phyloP scores from a whole-genome alignment of 1,140 invertebrate species.

The Pogonomyrmex californicus region DNA sequence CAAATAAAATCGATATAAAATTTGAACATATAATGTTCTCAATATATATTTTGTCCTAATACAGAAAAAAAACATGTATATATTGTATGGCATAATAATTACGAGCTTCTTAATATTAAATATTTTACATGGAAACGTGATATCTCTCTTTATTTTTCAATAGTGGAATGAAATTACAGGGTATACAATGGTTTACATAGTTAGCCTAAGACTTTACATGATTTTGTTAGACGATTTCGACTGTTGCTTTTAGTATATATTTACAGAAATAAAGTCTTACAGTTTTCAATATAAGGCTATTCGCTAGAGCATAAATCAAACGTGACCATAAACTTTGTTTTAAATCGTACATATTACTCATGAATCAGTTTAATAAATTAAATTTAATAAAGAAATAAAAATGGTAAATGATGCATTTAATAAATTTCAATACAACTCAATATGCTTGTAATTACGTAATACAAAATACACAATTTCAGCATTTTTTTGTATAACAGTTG shows the following conservation, averaged over 20 bases:
- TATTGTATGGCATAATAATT: slow-evolving; percentile 29
- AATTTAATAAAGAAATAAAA: slow-evolving; percentile 20
- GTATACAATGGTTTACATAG: slow-evolving; percentile 79
- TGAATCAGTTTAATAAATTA: slow-evolving; percentile 3
- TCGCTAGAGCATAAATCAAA: slow-evolving; percentile 60
- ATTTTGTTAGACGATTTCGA: slow-evolving; percentile 69
- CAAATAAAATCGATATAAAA: slow-evolving; percentile 68
- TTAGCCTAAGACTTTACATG: slow-evolving; percentile 81
- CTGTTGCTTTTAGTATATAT: slow-evolving; percentile 74
- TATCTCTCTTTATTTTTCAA: slow-evolving; percentile 83
- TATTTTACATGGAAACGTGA: slow-evolving; percentile 70
- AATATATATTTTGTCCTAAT: slow-evolving; percentile 37
- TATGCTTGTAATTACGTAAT: slow-evolving; percentile 5
- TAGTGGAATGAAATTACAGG: slow-evolving; percentile 83
- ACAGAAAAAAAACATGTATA: slow-evolving; percentile 7
- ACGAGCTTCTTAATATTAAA: slow-evolving; percentile 36
- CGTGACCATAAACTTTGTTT: slow-evolving; percentile 67
- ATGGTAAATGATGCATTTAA: slow-evolving; percentile 3
- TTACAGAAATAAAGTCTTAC: slow-evolving; percentile 77
- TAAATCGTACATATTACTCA: slow-evolving; percentile 58
- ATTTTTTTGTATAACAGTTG: not conserved
- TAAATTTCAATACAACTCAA: slow-evolving; percentile 53
- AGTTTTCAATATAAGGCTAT: slow-evolving; percentile 46
- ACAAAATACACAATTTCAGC: slow-evolving; percentile 6
- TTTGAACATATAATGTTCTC: slow-evolving; percentile 13